Conservation (phyloP, 2,888 invertebrate genomes). For the Timema podura region DNA sequence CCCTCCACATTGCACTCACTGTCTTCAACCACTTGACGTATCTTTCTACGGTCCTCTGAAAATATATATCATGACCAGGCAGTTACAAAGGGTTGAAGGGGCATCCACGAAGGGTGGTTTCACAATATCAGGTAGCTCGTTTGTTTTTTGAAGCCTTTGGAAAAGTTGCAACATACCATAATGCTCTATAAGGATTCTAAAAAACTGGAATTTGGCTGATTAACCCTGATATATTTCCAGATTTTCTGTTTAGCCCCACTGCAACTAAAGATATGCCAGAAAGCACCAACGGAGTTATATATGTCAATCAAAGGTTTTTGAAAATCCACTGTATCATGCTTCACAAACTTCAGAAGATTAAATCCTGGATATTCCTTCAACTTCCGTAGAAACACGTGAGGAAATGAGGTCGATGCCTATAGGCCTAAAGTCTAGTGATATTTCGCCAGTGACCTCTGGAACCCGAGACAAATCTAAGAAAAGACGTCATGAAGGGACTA, state of each 20-base stretch:
- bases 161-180: neutral
- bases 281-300: neutral
- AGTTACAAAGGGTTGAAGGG: neutral
- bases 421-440: neutral
- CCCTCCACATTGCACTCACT: neutral
- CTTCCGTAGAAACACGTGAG: neutral
- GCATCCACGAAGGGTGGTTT: neutral
- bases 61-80: neutral
- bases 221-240: neutral
- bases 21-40: neutral
- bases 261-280: neutral
- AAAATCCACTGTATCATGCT: neutral
- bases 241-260: neutral
- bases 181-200: neutral
- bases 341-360: neutral
- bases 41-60: neutral
- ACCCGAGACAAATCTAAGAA: neutral
- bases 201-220: neutral
- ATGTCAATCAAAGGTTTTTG: neutral
- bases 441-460: neutral
- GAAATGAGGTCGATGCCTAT: neutral
- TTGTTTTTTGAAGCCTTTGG: neutral
- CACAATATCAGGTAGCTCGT: neutral
- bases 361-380: neutral
- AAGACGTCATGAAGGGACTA: neutral